phyloP scores from a whole-genome alignment of 2,113 vertebrate genomes.

The Romanogobio albipinnatus region DNA sequence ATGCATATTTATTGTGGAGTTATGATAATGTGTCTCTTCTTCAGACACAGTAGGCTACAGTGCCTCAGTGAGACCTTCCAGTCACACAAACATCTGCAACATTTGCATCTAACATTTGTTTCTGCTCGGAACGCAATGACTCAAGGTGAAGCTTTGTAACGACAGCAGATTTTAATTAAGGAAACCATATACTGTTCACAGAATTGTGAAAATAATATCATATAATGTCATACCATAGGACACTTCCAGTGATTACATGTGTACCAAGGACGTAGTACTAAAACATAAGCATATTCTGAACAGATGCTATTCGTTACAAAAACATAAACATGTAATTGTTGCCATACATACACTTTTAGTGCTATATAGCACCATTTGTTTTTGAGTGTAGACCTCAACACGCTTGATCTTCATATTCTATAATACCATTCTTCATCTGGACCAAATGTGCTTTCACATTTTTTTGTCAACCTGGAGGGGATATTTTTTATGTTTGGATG shows the following conservation, averaged over 20 bases:
- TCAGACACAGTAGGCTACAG: neutral
- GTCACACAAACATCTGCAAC: neutral
- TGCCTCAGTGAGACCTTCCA: neutral
- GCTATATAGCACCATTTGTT: too few relatives aligned
- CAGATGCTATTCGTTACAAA: neutral
- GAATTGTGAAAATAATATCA: neutral
- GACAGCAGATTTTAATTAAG: neutral
- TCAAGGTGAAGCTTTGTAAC: slow-evolving; percentile 10
- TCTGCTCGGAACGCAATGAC: neutral
- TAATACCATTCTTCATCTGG: neutral
- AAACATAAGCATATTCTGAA: neutral
- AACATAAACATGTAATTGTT: neutral
- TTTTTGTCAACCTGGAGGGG: neutral
- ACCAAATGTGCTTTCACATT: neutral
- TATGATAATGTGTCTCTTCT: neutral
- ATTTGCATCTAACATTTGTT: neutral
- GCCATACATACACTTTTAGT: neutral
- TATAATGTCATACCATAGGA: neutral
- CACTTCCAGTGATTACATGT: neutral
- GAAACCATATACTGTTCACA: neutral
- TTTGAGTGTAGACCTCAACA: neutral
- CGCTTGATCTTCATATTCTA: neutral
- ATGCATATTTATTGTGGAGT: neutral
- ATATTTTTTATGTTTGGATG: neutral
- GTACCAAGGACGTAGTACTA: neutral